Base-by-base conservation (phyloP, 2,797 vertebrate genomes). In the Sebastes elongatus region DNA sequence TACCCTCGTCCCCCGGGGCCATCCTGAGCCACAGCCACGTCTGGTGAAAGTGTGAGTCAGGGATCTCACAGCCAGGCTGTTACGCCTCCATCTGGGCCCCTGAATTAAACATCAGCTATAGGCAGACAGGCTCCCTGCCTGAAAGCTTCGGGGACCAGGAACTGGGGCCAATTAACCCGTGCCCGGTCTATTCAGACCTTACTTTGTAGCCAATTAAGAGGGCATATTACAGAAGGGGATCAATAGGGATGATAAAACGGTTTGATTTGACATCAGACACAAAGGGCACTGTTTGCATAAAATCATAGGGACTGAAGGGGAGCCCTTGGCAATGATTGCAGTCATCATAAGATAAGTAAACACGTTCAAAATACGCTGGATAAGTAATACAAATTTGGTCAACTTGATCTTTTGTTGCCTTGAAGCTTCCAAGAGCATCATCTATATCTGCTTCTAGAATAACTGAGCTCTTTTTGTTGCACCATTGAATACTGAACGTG, bases 91-190 rank as follows among this genome's bases (percentile, higher is more conserved):
- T 95, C 93, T 94, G 94, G 83, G 84, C 84, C 92, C 77, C 62
- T 92, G 90, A 94, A 94, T 95, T 94, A 93, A 94, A 94, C 92
- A 92, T 94, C 84, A 94, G 75, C 81, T 77, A 18, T 18, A 32
- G 77, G 84, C 90, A 93, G 87, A 91, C 83, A 52, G 86, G 78
- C 74, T 74, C 85, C 86, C 80, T 83, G 90, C 82, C 85, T 81
- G 83, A 83, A 65, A 86, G 80, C 88, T 93, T 85, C 32, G 82
- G 85, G 86, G 80, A 91, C 55, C 69, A 46, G 61, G 74, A 85
- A 82, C 73, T 13, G 74, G 65, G 65, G 86, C 88, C 92, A 94
- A 94, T 95, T 94, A 95, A 92, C 89, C 91, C 87, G 23, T 61
- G 81, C 71, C 81, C 53, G 22, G 46, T 86, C 76, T 74, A 80